phyloP scores from a whole-genome alignment of 2,113 vertebrate genomes.

The Pleuronectes platessa region DNA sequence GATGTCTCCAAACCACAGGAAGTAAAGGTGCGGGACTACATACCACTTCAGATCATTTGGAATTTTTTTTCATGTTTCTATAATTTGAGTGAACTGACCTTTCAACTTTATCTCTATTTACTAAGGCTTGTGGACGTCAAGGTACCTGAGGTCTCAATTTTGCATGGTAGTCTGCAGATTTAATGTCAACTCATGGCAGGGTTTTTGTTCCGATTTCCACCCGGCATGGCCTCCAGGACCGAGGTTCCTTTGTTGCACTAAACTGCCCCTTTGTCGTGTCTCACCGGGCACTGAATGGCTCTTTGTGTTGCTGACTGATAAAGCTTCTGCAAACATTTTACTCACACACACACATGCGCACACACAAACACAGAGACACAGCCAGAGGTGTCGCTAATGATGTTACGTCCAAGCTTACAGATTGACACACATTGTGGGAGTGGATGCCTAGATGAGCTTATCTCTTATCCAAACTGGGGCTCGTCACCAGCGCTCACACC shows the following conservation, averaged over 20 bases:
- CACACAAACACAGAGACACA: slow-evolving; percentile 27
- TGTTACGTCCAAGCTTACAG: not conserved
- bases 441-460: slow-evolving; percentile 36
- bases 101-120: not conserved
- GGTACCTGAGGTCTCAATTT: slow-evolving; percentile 29
- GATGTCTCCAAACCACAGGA: no score
- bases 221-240: slow-evolving; percentile 53
- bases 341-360: slow-evolving; percentile 33
- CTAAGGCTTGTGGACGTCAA: not conserved
- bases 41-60: no score
- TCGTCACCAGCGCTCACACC: slow-evolving; percentile 8
- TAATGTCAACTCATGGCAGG: slow-evolving; percentile 27
- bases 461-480: slow-evolving; percentile 23
- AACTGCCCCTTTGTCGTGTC: slow-evolving; percentile 73
- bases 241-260: slow-evolving; percentile 72
- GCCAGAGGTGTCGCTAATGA: slow-evolving; percentile 48
- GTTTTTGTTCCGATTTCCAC: slow-evolving; percentile 44
- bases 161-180: slow-evolving; percentile 6
- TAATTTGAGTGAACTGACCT: not conserved
- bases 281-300: slow-evolving; percentile 64
- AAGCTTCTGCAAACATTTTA: slow-evolving; percentile 67
- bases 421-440: slow-evolving; percentile 16
- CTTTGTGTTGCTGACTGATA: slow-evolving; percentile 73
- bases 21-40: no score
- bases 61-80: not conserved